A percentile compares a stretch with the other conserved stretches of the same genome.
Conservation (phyloP, 2,797 vertebrate species). For the Tauraco hartlaubi region DNA sequence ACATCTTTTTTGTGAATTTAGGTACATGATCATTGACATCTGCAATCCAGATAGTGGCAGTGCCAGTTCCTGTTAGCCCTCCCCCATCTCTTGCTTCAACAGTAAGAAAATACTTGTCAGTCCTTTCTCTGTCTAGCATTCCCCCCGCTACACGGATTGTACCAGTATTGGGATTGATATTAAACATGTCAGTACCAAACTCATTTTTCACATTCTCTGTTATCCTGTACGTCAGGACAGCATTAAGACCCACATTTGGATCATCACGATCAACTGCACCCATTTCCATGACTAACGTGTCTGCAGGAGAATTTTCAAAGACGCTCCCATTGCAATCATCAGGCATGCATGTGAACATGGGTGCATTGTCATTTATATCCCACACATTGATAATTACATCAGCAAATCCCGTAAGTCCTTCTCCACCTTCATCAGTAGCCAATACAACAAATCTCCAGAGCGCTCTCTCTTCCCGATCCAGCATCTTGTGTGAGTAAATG, state of each 20-base stretch:
- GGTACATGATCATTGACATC: slow-evolving; percentile 90
- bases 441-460: slow-evolving; percentile 92
- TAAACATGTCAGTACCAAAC: slow-evolving; percentile 83
- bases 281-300: slow-evolving; percentile 91
- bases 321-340: slow-evolving; percentile 86
- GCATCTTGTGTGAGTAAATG: slow-evolving; percentile 87
- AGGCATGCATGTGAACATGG: slow-evolving; percentile 85
- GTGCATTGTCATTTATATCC: slow-evolving; percentile 92
- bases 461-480: slow-evolving; percentile 89
- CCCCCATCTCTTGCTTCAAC: slow-evolving; percentile 92
- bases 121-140: slow-evolving; percentile 87
- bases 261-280: slow-evolving; percentile 89
- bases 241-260: slow-evolving; percentile 87
- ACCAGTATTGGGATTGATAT: slow-evolving; percentile 85
- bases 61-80: slow-evolving; percentile 88
- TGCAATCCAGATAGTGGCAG: slow-evolving; percentile 86
- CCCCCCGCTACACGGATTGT: slow-evolving; percentile 82
- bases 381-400: slow-evolving; percentile 92
- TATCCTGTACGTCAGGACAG: slow-evolving; percentile 88
- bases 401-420: slow-evolving; percentile 92
- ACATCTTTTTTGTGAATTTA: slow-evolving; percentile 82
- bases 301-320: slow-evolving; percentile 85
- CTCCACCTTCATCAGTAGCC: slow-evolving; percentile 91
- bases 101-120: slow-evolving; percentile 84
- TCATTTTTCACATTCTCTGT: slow-evolving; percentile 79